A percentile compares a stretch with the other conserved stretches of the same genome.
These are phyloP conservation scores for Busseola fusca DNA, from an alignment of 2,888 invertebrate species.

Conservation along the genomic window DNA sequence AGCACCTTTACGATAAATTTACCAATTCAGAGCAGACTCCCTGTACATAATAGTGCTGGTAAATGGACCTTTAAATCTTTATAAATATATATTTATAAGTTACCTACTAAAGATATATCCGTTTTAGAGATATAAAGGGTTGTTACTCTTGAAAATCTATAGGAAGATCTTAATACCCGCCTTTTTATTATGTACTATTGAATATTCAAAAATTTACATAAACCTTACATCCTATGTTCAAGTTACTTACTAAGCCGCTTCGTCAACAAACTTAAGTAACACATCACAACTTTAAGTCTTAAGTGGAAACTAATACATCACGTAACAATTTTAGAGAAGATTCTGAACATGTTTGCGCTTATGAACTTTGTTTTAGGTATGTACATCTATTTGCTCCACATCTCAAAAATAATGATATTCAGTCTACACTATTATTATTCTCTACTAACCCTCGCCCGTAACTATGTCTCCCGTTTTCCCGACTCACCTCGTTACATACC, in stretches of 20 bases:
- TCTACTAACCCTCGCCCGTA: not conserved
- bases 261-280: conserved; percentile 7
- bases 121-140: not conserved
- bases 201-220: not conserved
- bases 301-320: conserved; percentile 22
- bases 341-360: not conserved
- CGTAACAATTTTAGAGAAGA: conserved; percentile 11
- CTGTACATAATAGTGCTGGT: not conserved
- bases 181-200: not conserved
- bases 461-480: no score
- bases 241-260: conserved; percentile 29
- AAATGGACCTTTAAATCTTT: not conserved
- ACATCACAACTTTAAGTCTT: conserved; percentile 8
- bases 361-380: not conserved
- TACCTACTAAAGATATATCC: not conserved
- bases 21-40: no score
- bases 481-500: no score
- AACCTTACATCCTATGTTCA: conserved; percentile 4
- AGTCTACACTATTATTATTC: not conserved
- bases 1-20: no score
- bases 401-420: not conserved
- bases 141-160: not conserved
- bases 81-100: not conserved
- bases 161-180: not conserved
- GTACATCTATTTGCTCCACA: not conserved